Base-by-base conservation (phyloP, 2,888 invertebrate species). In the Psococerastis gibbosa region DNA sequence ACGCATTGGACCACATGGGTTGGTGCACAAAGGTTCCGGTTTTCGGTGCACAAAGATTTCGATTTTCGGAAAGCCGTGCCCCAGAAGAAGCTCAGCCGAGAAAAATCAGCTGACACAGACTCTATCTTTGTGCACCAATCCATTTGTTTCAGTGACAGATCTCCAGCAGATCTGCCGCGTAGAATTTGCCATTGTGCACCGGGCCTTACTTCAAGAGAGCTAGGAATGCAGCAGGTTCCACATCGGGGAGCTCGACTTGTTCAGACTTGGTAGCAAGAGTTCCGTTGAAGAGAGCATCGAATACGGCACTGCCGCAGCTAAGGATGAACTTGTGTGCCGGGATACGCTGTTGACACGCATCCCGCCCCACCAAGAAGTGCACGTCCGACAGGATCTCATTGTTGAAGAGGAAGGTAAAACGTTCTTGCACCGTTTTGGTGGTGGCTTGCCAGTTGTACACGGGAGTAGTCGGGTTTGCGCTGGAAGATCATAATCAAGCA, bases 221-320 rank as follows among this genome's bases (percentile, higher is more conserved):
- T 34, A 80, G 60, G 57, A 87, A 85, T 1, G 84, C 82, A 5
- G 77, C 73, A 0, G 84, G 81, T 55, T 87, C 85, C 1, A 85
- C 80, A 59, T 87, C 85, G 1, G 83, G 82, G 42, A 85, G 63
- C 56, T 82, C 81, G 42, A 85, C 75, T 52, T 82, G 78, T 45
- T 74, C 70, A 41, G 73, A 71, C 46, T 70, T 67, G 0, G 75
- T 74, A 1, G 77, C 75, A 53, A 79, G 60, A 1, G 75, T 75
- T 22, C 84, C 81, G 56, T 82, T 81, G 55, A 87, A 85, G 78
- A 85, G 79, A 5, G 81, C 82, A 59, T 85, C 83, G 57, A 87
- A 87, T 2, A 87, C 85, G 0, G 81, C 81, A 55, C 82, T 82
- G 2, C 84, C 83, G 6, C 81, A 77, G 0, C 81, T 79, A 27